Conservation (phyloP, 2,888 invertebrate genomes). For the Melipona beecheii region DNA sequence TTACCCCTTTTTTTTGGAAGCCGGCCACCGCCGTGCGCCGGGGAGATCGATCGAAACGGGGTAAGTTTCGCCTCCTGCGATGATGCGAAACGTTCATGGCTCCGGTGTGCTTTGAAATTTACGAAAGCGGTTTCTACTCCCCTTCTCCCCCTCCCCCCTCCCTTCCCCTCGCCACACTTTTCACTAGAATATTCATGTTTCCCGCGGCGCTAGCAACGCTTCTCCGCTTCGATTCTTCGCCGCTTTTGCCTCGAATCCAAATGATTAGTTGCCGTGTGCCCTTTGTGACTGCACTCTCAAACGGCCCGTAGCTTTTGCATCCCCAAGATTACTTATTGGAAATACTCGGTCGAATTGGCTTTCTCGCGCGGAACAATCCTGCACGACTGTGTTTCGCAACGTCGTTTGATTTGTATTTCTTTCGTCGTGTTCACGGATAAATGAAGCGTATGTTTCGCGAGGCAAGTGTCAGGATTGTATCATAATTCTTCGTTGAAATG, state of each 20-base stretch:
- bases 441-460: too few species aligned
- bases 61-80: slow-evolving; percentile 9
- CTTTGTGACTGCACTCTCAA: not conserved
- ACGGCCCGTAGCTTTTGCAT: too few species aligned
- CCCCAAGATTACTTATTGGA: not conserved
- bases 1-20: slow-evolving; percentile 27
- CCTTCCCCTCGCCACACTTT: not conserved
- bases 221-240: slow-evolving; percentile 1
- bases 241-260: not conserved
- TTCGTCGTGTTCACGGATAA: too few species aligned
- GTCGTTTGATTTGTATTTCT: too few species aligned
- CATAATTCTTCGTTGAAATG: too few species aligned
- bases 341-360: not conserved
- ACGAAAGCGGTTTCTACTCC: not conserved
- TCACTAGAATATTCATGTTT: slow-evolving; percentile 37
- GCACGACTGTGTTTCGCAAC: not conserved
- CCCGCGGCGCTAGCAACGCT: not conserved
- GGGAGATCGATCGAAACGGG: slow-evolving; percentile 27
- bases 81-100: slow-evolving; percentile 8
- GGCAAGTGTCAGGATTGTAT: too few species aligned
- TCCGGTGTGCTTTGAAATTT: slow-evolving; percentile 26
- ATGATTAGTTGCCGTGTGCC: not conserved
- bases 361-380: not conserved
- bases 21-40: slow-evolving; percentile 1
- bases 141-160: too few species aligned